Evolutionary conservation across 2,113 vertebrate genomes (phyloP), one percentile per base, ranked within the genome.

Genomic region (Cryptoleucopteryx plumbea): DNA sequence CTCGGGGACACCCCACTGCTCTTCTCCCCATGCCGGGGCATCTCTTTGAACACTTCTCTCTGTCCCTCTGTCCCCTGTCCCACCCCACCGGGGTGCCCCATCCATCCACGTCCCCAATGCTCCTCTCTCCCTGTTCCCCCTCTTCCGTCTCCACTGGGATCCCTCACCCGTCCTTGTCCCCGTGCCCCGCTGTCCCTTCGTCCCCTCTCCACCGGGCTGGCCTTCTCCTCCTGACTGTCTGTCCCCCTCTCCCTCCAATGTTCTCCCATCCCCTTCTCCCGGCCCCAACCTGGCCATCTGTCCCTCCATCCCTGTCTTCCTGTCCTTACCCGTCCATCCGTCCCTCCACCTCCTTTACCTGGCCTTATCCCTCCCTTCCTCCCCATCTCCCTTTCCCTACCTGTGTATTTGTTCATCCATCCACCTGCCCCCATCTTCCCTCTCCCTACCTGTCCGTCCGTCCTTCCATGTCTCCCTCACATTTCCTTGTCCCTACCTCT

Each of bases 11-110:
- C 58, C 3, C 29, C 6, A 1, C 45, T 17, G 58, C 36, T 52
- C 43, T 47, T 68, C 36, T 65, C 70, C 59, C 59, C 2, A 0
- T 73, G 66, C 84, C 2, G 5, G 85, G 91, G 43, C 89, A 1
- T 13, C 66, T 92, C 92, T 92, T 85, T 89, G 71, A 94, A 86
- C 77, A 6, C 38, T 74, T 89, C 71, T 95, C 85, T 94, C 92
- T 92, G 88, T 88, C 88, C 87, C 91, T 32, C 72, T 70, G 88
- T 91, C 85, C 92, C 94, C 65, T 82, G 59, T 94, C 94, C 94
- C 7, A 4, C 70, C 92, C 85, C 80, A 23, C 88, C 0, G 88
- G 74, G 88, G 43, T 73, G 58, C 34, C 65, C 70, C 52, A 3
- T 53, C 48, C 81, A 11, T 31, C 66, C 62, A 25, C 6, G 3